phyloP scores from a whole-genome alignment of 2,113 vertebrate genomes.

The Mesoclemmys tuberculata region DNA sequence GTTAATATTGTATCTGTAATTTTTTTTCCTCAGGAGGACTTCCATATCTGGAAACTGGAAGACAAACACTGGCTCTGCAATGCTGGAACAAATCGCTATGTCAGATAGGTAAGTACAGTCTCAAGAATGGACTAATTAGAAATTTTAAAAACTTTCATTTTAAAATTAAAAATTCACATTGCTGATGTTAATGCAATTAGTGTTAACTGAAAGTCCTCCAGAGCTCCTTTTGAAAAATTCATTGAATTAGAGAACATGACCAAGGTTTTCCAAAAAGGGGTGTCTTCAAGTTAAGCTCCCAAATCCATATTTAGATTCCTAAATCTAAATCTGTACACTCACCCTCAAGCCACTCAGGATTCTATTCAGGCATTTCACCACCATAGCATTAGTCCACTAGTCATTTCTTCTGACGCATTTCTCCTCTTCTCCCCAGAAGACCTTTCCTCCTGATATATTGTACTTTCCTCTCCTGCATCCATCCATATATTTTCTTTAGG shows the following conservation, averaged over 20 bases:
- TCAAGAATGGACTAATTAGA: slow-evolving; percentile 37
- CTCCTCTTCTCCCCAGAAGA: background rate
- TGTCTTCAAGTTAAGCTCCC: background rate
- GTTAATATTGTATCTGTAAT: slow-evolving; percentile 41
- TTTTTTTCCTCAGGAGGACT: slow-evolving; percentile 88
- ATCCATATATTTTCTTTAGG: background rate
- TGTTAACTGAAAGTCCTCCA: background rate
- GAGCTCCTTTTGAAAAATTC: fast-evolving
- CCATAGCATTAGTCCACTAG: background rate
- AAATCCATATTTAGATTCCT: background rate
- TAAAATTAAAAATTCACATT: fast-evolving
- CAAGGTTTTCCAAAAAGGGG: background rate
- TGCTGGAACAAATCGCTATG: slow-evolving; percentile 99
- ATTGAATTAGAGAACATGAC: background rate
- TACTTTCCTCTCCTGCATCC: background rate
- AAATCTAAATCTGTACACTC: background rate
- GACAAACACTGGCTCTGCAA: slow-evolving; percentile 97
- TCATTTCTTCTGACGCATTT: background rate
- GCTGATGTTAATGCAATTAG: background rate
- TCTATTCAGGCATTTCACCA: background rate
- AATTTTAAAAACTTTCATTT: background rate
- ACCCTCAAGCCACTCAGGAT: background rate
- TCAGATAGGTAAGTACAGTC: slow-evolving; percentile 91
- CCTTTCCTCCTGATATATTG: background rate
- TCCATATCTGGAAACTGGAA: slow-evolving; percentile 99